Base-by-base conservation (phyloP, 2,113 vertebrate genomes). In the Pipa parva region DNA sequence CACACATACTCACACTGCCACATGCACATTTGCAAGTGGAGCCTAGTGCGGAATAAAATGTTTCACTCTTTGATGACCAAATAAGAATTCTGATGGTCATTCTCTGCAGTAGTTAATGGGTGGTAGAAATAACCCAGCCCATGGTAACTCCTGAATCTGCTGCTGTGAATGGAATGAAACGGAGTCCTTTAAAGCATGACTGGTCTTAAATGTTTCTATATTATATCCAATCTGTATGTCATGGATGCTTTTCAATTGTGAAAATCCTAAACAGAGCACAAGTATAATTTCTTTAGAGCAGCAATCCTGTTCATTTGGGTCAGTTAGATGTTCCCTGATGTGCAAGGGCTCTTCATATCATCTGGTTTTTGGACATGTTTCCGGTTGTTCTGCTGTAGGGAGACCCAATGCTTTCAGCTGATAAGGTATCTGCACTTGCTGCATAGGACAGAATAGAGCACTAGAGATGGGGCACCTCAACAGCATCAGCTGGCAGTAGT, bases 351-450 rank as follows among this genome's bases (percentile, higher is more conserved):
- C 13, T 36, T 70, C 25, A 73, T 71, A 72, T 64, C 25, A 20
- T 22, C 74, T 63, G 83, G 79, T 82, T 72, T 42, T 59, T 28
- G 18, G 80, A 76, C 75, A 71, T 62, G 67, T 79, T 88, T 86
- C 88, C 85, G 82, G 86, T 86, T 83, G 88, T 70, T 61, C 48
- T 85, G 73, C 81, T 80, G 71, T 76, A 72, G 69, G 76, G 84
- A 70, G 60, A 68, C 78, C 36, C 82, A 17, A 8, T 2, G 78
- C 66, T 77, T 59, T 68, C 18, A 75, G 77, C 61, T 72, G 90
- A 94, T 93, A 93, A 92, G 85, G 75, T 89, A 92, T 92, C 66
- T 89, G 24, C 63, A 33, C 75, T 73, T 79, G 56, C 72, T 77
- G 70, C 66, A 76, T 51, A 27, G 71, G 28, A 72, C 49, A 8